Conservation (phyloP, 1,140 invertebrate genomes). For the Dreissena polymorpha region DNA sequence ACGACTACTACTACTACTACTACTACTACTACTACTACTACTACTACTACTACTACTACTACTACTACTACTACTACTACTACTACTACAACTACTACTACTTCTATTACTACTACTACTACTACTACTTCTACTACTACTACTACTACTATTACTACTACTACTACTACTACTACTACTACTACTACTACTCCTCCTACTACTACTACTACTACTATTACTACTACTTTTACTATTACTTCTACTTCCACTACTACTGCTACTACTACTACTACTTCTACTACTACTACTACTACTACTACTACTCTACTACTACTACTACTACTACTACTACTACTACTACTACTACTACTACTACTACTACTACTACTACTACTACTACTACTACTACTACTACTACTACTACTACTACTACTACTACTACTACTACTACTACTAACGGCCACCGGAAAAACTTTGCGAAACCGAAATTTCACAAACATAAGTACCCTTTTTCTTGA, state of each 20-base stretch:
- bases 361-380: conserved; percentile 49
- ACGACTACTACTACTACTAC: no score
- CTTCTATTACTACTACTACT: conserved; percentile 49
- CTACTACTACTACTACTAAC: no score
- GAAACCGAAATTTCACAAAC: no score
- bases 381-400: conserved; percentile 46
- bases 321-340: conserved; percentile 52
- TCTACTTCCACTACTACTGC: no score
- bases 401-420: conserved; percentile 51
- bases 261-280: conserved; percentile 41
- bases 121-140: conserved; percentile 45
- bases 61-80: conserved; percentile 47
- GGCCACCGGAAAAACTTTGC: no score
- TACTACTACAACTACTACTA: conserved; percentile 49
- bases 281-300: no score
- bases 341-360: conserved; percentile 40
- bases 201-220: no score
- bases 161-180: conserved; percentile 38
- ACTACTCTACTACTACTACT: no score
- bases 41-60: conserved; percentile 48
- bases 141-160: conserved; percentile 26
- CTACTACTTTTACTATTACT: no score
- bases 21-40: conserved; percentile 41
- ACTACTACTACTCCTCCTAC: no score
- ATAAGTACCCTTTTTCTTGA: no score